Percentiles rank a stretch among this genome's conserved stretches.
phyloP scores from a whole-genome alignment of 23 tunicate genomes.

The Trididemnum clinides region DNA sequence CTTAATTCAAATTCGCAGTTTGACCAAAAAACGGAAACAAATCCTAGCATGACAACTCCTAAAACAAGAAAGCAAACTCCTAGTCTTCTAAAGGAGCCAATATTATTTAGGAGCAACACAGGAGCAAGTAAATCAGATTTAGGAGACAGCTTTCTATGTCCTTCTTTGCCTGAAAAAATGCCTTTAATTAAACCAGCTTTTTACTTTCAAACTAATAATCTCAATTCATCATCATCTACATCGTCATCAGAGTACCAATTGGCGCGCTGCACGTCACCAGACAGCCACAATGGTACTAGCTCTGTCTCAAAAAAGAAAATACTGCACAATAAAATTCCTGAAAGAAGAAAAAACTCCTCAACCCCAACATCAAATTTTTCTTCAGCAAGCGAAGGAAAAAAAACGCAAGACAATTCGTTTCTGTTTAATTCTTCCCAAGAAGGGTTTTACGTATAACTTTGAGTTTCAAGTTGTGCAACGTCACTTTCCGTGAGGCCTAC shows the following conservation, averaged over 20 bases:
- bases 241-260: neutral
- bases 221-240: neutral
- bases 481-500: too few relatives aligned
- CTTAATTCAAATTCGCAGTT: too few relatives aligned
- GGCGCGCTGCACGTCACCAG: neutral
- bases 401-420: too few relatives aligned
- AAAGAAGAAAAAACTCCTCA: too few relatives aligned
- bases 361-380: too few relatives aligned
- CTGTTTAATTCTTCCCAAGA: neutral
- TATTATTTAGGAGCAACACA: neutral
- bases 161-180: conserved; percentile 71
- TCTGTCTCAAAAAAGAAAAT: too few relatives aligned
- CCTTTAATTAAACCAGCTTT: conserved; percentile 47
- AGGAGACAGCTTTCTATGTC: conserved; percentile 60
- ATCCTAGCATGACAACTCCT: neutral
- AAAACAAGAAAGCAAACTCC: neutral
- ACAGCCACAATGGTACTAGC: neutral
- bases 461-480: too few relatives aligned
- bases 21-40: neutral
- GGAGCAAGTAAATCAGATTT: neutral
- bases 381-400: too few relatives aligned
- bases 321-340: too few relatives aligned
- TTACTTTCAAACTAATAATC: conserved; percentile 24
- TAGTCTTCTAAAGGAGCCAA: too few relatives aligned
- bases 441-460: conserved; percentile 25